Percentiles rank a stretch among this genome's conserved stretches.
Evolutionary conservation across 2,888 invertebrate species (phyloP).

Genomic region (Thalpophila matura): DNA sequence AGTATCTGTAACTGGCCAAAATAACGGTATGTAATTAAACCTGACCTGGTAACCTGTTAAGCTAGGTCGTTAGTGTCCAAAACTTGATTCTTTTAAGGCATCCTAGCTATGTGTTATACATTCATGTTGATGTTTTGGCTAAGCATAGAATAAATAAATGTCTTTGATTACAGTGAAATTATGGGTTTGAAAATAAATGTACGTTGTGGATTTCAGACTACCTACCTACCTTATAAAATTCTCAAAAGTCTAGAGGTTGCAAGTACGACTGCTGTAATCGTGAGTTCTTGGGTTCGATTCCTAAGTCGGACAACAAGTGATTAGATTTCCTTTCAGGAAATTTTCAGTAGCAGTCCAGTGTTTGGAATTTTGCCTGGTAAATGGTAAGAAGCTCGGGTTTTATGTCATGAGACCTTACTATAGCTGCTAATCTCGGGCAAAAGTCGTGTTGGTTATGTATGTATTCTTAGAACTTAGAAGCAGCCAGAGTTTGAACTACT

Average conservation of each 20-base stretch:
- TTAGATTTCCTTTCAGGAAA: too few species aligned
- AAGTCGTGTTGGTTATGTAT: too few species aligned
- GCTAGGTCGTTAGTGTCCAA: slow-evolving; percentile 42
- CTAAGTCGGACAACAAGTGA: too few species aligned
- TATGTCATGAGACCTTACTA: too few species aligned
- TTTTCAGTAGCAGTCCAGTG: too few species aligned
- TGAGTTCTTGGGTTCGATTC: too few species aligned
- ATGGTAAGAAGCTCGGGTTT: too few species aligned
- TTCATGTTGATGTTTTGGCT: neutral
- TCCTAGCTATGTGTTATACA: slow-evolving; percentile 9
- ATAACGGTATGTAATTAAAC: slow-evolving; percentile 50
- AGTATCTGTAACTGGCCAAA: slow-evolving; percentile 18
- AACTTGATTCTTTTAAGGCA: slow-evolving; percentile 38
- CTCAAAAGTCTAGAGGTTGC: too few species aligned
- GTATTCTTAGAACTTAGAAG: neutral
- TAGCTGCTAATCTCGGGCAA: too few species aligned
- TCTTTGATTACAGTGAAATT: slow-evolving; percentile 22
- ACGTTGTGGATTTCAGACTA: neutral
- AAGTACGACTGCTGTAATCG: too few species aligned
- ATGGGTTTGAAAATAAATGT: neutral
- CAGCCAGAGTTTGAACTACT: neutral
- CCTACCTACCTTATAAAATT: neutral
- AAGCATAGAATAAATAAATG: slow-evolving; percentile 26
- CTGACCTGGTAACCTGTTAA: slow-evolving; percentile 33
- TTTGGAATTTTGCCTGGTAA: too few species aligned